phyloP scores from a whole-genome alignment of 2,888 invertebrate species.

The Eretmocerus hayati region DNA sequence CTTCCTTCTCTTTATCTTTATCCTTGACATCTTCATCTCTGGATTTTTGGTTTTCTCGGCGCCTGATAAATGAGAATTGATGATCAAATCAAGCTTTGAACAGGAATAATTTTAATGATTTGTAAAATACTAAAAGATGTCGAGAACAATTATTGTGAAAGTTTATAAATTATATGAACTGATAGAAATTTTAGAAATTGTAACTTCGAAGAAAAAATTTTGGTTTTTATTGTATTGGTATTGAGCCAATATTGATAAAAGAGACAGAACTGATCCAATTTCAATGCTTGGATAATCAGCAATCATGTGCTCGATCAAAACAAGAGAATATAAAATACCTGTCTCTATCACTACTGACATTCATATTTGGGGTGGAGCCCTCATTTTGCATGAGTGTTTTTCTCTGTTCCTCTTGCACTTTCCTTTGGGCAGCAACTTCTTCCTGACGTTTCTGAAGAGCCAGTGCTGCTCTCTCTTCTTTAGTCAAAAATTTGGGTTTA shows the following conservation, averaged over 20 bases:
- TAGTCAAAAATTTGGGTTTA: slow-evolving; percentile 94
- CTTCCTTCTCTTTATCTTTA: slow-evolving; percentile 87
- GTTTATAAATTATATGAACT: too few relatives aligned
- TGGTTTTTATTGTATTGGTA: too few relatives aligned
- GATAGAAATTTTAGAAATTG: too few relatives aligned
- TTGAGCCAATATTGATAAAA: too few relatives aligned
- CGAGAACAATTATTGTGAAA: too few relatives aligned
- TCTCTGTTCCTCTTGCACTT: slow-evolving; percentile 61
- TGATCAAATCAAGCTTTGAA: too few relatives aligned
- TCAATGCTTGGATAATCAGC: too few relatives aligned
- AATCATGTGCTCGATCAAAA: neutral
- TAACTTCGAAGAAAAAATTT: too few relatives aligned
- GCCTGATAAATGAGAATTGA: slow-evolving; percentile 23
- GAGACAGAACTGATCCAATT: too few relatives aligned
- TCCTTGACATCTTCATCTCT: slow-evolving; percentile 56
- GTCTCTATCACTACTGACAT: slow-evolving; percentile 47
- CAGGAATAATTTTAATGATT: too few relatives aligned
- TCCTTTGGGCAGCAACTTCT: slow-evolving; percentile 76
- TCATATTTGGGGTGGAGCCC: slow-evolving; percentile 31
- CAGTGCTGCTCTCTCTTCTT: slow-evolving; percentile 86
- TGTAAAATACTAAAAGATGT: too few relatives aligned
- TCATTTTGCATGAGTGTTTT: slow-evolving; percentile 32
- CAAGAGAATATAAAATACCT: slow-evolving; percentile 25
- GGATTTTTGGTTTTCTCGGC: slow-evolving; percentile 40
- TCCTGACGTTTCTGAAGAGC: slow-evolving; percentile 85